Evolutionary conservation across 2,888 invertebrate species (phyloP), one percentile per base, ranked within the genome.

Genomic region (Macrophya annulata): DNA sequence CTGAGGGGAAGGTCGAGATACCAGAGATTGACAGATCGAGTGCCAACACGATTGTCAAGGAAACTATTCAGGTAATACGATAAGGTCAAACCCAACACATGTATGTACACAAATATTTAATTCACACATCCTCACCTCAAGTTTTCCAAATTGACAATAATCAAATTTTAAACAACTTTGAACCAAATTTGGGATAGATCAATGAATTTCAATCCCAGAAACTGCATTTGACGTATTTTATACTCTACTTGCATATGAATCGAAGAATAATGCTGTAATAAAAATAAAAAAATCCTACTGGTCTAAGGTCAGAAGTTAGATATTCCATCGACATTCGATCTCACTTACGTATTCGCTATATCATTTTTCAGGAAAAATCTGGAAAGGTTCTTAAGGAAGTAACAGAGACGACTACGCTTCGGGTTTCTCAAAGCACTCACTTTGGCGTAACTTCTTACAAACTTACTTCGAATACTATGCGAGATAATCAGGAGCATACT

Each of bases 391-490:
- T 94, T 0, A 94, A 94, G 86, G 95, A 94, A 90, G 93, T 94
- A 1, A 94, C 94, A 4, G 95, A 94, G 88, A 94, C 94, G n/a
- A 95, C 94, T 25, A 94, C 94, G 86, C 92, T 95, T 40, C 93
- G 94, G 84, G 94, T 95, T 6, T 94, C 94, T 31, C 95, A 95
- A 86, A 93, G 94, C 79, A 94, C 94, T 85, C 93, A 93, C 25
- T 89, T 95, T 83, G 95, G 94, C 4, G 94, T 95, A n/a, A 92
- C 94, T 21, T 95, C 95, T 1, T 95, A 94, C 89, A 94, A 95
- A 31, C 89, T 95, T 72, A 94, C 94, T 45, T 94, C 95, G 0
- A 95, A 95, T 88, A 94, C 94, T 0, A 91, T 94, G 2, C 90
- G 92, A 84, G 94, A 95, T 59, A 90, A 89, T 87, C 89, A 87